These are phyloP conservation scores for Hemitrygon akajei DNA, from an alignment of 2,797 vertebrate species.

Conservation along the genomic window DNA sequence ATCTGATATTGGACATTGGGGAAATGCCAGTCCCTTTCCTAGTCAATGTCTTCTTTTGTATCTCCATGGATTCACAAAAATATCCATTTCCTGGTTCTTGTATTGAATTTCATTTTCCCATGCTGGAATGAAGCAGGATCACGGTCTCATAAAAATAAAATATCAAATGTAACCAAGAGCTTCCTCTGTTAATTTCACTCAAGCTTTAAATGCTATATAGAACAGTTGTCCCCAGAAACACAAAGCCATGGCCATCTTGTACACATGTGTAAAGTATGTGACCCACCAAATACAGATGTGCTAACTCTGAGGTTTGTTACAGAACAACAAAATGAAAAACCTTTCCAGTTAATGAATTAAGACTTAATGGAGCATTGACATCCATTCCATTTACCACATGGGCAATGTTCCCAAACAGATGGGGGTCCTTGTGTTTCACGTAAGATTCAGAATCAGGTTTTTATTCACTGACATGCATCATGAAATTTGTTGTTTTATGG, in stretches of 20 bases:
- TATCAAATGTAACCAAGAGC: neutral
- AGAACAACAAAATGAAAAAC: neutral
- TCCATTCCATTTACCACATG: neutral
- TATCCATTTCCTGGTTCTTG: neutral
- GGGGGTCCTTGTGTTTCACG: neutral
- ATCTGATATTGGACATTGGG: neutral
- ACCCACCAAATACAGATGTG: constrained; percentile 2
- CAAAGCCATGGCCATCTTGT: neutral
- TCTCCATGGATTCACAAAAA: neutral
- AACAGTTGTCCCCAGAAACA: neutral
- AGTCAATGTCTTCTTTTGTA: neutral
- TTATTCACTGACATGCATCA: too few relatives aligned
- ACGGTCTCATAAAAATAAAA: constrained; percentile 12
- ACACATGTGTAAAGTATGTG: neutral
- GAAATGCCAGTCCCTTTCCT: neutral
- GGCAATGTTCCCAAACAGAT: neutral
- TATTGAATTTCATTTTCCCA: neutral
- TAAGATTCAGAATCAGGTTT: neutral
- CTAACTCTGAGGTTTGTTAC: constrained; percentile 9
- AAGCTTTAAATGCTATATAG: neutral
- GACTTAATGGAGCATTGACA: neutral
- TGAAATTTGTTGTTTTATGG: too few relatives aligned
- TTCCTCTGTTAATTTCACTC: constrained; percentile 16
- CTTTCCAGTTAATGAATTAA: neutral
- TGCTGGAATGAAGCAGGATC: too few relatives aligned